Conservation (phyloP, 1,140 invertebrate species). For the Heliconius congener region DNA sequence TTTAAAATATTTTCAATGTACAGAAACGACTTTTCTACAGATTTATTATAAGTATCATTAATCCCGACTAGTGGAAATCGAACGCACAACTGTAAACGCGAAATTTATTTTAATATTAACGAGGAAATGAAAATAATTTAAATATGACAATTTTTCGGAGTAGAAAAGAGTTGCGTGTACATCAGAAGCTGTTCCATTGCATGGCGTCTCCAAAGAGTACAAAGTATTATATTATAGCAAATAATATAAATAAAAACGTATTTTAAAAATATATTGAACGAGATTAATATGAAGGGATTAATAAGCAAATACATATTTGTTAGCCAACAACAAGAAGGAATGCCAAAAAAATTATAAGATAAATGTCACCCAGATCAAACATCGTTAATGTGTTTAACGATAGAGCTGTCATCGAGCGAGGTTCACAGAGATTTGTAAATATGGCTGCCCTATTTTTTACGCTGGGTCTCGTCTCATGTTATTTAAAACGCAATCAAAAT, state of each 20-base stretch:
- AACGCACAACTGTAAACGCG: too few species aligned
- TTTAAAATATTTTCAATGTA: too few species aligned
- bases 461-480: not conserved
- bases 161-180: too few species aligned
- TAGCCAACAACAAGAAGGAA: not conserved
- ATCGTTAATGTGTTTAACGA: constrained; percentile 22
- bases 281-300: not conserved
- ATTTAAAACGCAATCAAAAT: not conserved
- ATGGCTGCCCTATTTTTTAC: not conserved
- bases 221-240: not conserved
- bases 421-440: not conserved
- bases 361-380: constrained; percentile 26
- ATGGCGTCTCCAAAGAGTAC: too few species aligned
- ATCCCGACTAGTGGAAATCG: too few species aligned
- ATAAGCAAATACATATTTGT: not conserved
- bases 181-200: too few species aligned
- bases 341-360: not conserved
- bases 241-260: not conserved
- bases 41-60: too few species aligned
- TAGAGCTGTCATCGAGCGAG: constrained; percentile 3
- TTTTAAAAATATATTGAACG: not conserved
- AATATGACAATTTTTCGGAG: too few species aligned
- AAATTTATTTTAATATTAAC: too few species aligned
- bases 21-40: too few species aligned
- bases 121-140: too few species aligned